Evolutionary conservation across 1,140 invertebrate genomes (phyloP).

Genomic region (Macrocentrus cingulum): DNA sequence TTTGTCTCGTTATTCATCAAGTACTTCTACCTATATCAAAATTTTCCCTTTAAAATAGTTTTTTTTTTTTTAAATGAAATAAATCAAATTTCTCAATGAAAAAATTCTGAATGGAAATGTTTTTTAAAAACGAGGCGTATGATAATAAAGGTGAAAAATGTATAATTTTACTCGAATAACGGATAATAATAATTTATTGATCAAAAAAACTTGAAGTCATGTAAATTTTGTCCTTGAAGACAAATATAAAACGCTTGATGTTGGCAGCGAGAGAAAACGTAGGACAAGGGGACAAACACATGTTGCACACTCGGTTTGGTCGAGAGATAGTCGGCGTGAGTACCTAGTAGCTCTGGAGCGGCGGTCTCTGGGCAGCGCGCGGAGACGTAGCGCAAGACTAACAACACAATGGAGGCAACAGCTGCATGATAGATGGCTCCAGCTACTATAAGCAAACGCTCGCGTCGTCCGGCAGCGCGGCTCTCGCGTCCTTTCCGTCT

Average conservation of each 20-base stretch:
- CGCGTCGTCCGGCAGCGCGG: constrained; percentile 26
- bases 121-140: too few species aligned
- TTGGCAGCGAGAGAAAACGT: constrained; percentile 12
- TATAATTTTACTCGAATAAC: too few species aligned
- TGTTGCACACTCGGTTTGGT: constrained; percentile 49
- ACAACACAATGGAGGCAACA: constrained; percentile 59
- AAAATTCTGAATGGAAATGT: too few species aligned
- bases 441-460: constrained; percentile 30
- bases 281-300: constrained; percentile 47
- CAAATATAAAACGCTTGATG: too few species aligned
- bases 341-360: neutral
- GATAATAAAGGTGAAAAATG: too few species aligned
- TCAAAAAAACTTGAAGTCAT: constrained; percentile 7
- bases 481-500: constrained; percentile 32
- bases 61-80: too few species aligned
- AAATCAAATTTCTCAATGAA: too few species aligned
- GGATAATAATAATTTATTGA: too few species aligned
- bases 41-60: too few species aligned
- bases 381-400: constrained; percentile 51
- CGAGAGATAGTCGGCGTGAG: neutral
- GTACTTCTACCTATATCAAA: too few species aligned
- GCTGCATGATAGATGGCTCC: constrained; percentile 57
- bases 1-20: too few species aligned
- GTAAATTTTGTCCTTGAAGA: too few species aligned
- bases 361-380: constrained; percentile 10